phyloP scores from a whole-genome alignment of 2,888 invertebrate species.

The Holacanthella duospinosa region DNA sequence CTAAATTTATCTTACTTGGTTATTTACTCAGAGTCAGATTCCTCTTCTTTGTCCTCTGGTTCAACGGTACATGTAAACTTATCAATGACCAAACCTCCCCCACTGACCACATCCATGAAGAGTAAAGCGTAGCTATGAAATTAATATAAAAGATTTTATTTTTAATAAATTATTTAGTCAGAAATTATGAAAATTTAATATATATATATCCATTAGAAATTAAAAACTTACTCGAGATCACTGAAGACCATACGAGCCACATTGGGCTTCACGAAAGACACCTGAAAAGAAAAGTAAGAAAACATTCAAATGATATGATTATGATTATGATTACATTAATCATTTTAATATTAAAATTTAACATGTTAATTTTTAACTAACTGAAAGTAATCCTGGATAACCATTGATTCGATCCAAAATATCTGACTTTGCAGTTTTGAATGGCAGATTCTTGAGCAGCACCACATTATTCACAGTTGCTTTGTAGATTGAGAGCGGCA shows the following conservation, averaged over 20 bases:
- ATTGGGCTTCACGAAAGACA: slow-evolving; percentile 22
- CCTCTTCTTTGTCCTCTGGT: slow-evolving; percentile 26
- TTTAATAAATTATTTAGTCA: background rate
- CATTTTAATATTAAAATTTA: too few species aligned
- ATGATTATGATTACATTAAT: too few species aligned
- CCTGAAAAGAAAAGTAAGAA: too few species aligned
- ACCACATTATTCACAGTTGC: slow-evolving; percentile 32
- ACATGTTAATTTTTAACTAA: too few species aligned
- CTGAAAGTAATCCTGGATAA: slow-evolving; percentile 23
- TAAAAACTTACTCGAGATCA: slow-evolving; percentile 29
- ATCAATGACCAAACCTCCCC: slow-evolving; percentile 24
- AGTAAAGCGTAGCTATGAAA: slow-evolving; percentile 24
- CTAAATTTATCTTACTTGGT: too few species aligned
- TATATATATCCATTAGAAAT: background rate
- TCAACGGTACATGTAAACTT: slow-evolving; percentile 33
- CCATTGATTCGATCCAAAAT: slow-evolving; percentile 26
- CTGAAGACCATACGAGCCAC: slow-evolving; percentile 31
- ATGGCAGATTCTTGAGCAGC: slow-evolving; percentile 30
- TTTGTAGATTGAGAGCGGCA: slow-evolving; percentile 32
- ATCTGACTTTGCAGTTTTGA: slow-evolving; percentile 23
- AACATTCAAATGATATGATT: too few species aligned
- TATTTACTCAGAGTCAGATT: background rate
- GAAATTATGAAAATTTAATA: too few species aligned
- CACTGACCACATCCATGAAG: slow-evolving; percentile 33
- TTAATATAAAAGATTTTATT: background rate